A percentile compares a stretch with the other conserved stretches of the same genome.
These are phyloP conservation scores for Salvelinus namaycush DNA, from an alignment of 2,113 vertebrate genomes.

Conservation along the genomic window DNA sequence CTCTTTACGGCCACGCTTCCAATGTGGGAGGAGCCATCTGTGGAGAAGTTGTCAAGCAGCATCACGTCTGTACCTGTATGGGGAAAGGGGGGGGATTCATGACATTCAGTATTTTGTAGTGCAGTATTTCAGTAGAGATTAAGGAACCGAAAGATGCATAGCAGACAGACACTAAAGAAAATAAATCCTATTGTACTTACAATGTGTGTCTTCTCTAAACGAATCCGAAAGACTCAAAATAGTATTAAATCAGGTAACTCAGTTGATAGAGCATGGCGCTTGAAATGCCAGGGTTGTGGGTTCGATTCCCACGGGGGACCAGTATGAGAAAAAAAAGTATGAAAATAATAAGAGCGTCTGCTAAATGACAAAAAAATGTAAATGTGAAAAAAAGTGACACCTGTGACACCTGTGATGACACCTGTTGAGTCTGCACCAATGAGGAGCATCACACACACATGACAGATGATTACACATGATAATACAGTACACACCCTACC, in stretches of 20 bases:
- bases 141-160: not conserved
- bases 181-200: not conserved
- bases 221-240: not conserved
- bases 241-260: too few species aligned
- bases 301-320: too few species aligned
- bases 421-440: not conserved
- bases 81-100: not conserved
- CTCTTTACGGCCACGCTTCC: slow-evolving; percentile 77
- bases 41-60: slow-evolving; percentile 88
- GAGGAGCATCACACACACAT: not conserved
- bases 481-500: slow-evolving; percentile 27
- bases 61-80: slow-evolving; percentile 89
- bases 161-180: not conserved
- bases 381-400: not conserved
- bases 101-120: not conserved
- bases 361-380: too few species aligned
- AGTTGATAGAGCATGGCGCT: too few species aligned
- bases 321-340: too few species aligned
- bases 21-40: slow-evolving; percentile 73
- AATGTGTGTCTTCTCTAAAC: not conserved
- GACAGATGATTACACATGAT: slow-evolving; percentile 19
- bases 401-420: not conserved
- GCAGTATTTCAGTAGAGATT: too few species aligned
- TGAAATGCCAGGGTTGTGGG: too few species aligned
- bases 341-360: too few species aligned